Base-by-base conservation (phyloP, 2,888 invertebrate species). In the Stomorhina lunata region DNA sequence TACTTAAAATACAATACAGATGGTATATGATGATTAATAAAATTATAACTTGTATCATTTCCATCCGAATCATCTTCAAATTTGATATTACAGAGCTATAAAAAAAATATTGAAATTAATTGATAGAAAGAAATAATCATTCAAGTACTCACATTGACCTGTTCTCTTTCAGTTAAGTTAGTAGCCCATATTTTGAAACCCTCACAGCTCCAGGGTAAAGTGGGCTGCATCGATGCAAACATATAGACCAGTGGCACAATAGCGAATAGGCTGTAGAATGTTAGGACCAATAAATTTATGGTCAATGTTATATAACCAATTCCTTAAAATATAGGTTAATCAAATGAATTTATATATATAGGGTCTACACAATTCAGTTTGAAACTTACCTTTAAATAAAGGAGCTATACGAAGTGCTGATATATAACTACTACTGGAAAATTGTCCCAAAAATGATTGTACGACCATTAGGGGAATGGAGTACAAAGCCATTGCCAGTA, bases 401-500 rank as follows among this genome's bases (percentile, higher is more conserved):
- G 97, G 97, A 77, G 94, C 94, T 81, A 96, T 93, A 85, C 94
- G 95, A 92, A 96, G 97, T 65, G 96, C 93, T 10, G 95, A 95
- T 86, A 97, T 94, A 84, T 95, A 96, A 84, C 96, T 96, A 59
- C 95, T 94, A 86, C 95, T 95, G 15, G 95, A 93, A 90, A 96
- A 96, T 89, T 97, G 97, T 25, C 97, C 97, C 87, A 97, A 92
- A n/a, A 95, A 94, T 0, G 96, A 95, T 91, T 98, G 97, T 92
- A 98, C 92, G 87, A 97, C 95, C 88, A 97, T 95, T 81, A 97
- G 92, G 0, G 97, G 97, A 65, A 97, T 95, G 12, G 96, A 95
- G 86, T 96, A 97, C 57, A 96, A 90, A 15, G 95, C 90, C 84
- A 97, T 27, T 6, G 75, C 45, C 32, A 65, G 6, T 85, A 88